These are phyloP conservation scores for Caranx melampygus DNA, from an alignment of 2,113 vertebrate genomes.

Conservation along the genomic window DNA sequence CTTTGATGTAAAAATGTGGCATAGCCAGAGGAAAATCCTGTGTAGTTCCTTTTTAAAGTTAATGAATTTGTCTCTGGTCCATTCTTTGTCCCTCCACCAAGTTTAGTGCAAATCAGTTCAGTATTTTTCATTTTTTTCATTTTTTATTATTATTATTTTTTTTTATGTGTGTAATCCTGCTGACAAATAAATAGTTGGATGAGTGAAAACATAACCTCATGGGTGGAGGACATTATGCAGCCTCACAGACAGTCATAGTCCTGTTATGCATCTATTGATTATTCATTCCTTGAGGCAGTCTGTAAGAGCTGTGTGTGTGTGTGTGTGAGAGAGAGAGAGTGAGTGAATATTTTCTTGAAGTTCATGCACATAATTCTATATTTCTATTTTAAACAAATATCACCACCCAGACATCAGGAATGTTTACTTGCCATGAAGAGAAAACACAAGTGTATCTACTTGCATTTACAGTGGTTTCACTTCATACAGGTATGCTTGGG, in stretches of 20 bases:
- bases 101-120: too few relatives aligned
- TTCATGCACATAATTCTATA: background rate
- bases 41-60: too few relatives aligned
- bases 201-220: too few relatives aligned
- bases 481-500: background rate
- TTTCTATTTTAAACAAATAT: background rate
- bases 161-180: too few relatives aligned
- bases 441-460: background rate
- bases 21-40: too few relatives aligned
- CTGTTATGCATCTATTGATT: background rate
- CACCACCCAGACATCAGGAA: background rate
- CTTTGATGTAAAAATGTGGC: too few relatives aligned
- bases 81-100: too few relatives aligned
- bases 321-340: too few relatives aligned
- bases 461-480: background rate
- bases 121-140: too few relatives aligned
- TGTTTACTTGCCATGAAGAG: background rate
- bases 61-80: too few relatives aligned
- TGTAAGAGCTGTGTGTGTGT: background rate
- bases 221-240: background rate
- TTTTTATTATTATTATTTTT: too few relatives aligned
- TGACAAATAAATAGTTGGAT: too few relatives aligned
- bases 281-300: background rate
- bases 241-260: background rate
- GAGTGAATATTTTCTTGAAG: background rate